Base-by-base conservation (phyloP, 2,113 vertebrate genomes). In the Caracal caracal region DNA sequence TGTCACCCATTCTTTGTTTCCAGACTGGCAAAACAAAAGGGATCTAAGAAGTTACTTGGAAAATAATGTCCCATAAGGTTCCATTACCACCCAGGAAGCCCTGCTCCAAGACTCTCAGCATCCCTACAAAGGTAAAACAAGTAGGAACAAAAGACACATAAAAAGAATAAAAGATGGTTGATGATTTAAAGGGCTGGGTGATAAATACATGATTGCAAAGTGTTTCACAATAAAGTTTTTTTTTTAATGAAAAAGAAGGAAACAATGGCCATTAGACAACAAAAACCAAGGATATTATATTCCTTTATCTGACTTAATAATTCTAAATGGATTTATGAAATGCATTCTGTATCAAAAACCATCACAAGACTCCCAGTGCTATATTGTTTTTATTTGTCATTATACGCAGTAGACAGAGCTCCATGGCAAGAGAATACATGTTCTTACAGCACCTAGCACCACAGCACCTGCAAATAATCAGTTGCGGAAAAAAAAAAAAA, bases 391-490 rank as follows among this genome's bases (percentile, higher is more conserved):
- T 49, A 33, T 40, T 53, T 90, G 93, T 96, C 86, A 82, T 68
- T 59, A 26, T 37, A 40, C 17, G 33, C 79, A 86, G 75, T 11
- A 88, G 83, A 65, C 43, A 30, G 73, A 90, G 87, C 87, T 86
- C 68, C 19, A 10, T 4, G 49, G 75, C 33, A 56, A 61, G 49
- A 70, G 11, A 78, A 92, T 79, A 35, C 35, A 85, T n/a, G 88
- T 89, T 92, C 20, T 89, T 30, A 0, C 56, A 95, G 88, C 24
- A 59, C 47, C 97, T 30, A 79, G 83, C 80, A 75, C 73, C 40
- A 75, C 13, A 37, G 33, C 93, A 96, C 96, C 96, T 94, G 97
- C 92, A 96, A 95, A 85, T 92, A 81, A 97, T 96, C 93, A 96
- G 89, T 63, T 93, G 43, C 56, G 19, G 79, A 76, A 90, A 66